Base-by-base conservation (phyloP, 2,797 vertebrate genomes). In the Pangasius macronema region DNA sequence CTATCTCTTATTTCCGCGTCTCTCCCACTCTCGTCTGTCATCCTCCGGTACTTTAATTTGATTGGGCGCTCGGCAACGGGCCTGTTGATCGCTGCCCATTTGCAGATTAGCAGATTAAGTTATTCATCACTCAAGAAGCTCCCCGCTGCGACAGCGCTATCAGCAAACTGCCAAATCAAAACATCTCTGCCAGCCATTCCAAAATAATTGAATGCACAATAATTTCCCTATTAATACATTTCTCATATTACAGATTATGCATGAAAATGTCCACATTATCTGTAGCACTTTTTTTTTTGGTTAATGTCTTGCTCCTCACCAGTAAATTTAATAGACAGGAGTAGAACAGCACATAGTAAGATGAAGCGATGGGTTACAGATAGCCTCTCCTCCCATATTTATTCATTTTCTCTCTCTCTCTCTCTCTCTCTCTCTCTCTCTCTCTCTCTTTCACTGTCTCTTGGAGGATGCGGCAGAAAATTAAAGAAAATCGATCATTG, bases 41-140 rank as follows among this genome's bases (percentile, higher is more conserved):
- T 90, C 92, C 92, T 87, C 88, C 75, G 87, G 91, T 93, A 92
- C 94, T 95, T 95, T 95, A 94, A 94, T 95, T 95, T 95, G 94
- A 96, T 95, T 94, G 95, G 95, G 94, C 93, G 91, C 93, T 94
- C 93, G 94, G 89, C 87, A 51, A 90, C 89, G 84, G 92, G 91
- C 93, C 95, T 95, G 94, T 95, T 95, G 95, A 95, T 94, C 90
- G 94, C 94, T 96, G 94, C 94, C 95, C 95, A 96, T 97, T 96
- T 96, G 95, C 95, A 98, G 97, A 98, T 99, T 98, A 98, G 97
- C 96, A 98, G 98, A 98, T 98, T 98, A 98, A 97, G 96, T 97
- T 95, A 95, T 96, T 97, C 97, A 98, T 98, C 97, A 98, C 95
- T 97, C 96, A 95, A 95, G 95, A 95, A 95, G 95, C 96, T 97